Percentiles rank a stretch among this genome's conserved stretches.
Evolutionary conservation across 2,113 vertebrate species (phyloP).

Genomic region (Dasyprocta punctata): DNA sequence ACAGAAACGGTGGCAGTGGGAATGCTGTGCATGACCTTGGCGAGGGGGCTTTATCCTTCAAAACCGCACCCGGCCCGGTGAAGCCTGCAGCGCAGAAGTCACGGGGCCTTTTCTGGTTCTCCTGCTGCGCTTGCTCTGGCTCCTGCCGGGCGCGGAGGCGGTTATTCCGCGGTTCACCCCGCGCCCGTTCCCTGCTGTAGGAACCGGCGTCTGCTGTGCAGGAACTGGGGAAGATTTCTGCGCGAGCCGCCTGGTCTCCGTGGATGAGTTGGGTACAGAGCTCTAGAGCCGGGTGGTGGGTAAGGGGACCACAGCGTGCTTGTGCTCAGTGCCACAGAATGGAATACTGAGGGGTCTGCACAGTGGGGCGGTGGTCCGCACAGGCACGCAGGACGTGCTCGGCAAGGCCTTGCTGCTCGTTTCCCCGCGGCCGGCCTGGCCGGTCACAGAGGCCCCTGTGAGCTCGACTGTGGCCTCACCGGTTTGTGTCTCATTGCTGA

Average conservation of each 20-base stretch:
- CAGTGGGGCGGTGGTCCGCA: background rate
- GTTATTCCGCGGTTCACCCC: background rate
- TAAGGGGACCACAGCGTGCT: no score
- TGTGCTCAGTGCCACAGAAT: background rate
- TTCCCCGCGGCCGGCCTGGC: background rate
- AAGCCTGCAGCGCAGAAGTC: slow-evolving; percentile 41
- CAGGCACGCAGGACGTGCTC: background rate
- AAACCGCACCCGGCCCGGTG: slow-evolving; percentile 61
- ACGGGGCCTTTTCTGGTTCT: background rate
- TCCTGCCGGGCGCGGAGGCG: background rate
- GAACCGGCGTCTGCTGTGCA: background rate
- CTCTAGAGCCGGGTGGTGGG: background rate
- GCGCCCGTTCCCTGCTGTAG: background rate
- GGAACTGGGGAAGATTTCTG: background rate
- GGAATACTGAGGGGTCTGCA: background rate
- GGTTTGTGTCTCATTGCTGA: no score
- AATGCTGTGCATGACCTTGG: slow-evolving; percentile 10
- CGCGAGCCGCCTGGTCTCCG: rapidly evolving
- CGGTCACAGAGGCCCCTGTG: background rate
- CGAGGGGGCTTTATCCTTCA: slow-evolving; percentile 56
- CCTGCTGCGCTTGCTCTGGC: background rate
- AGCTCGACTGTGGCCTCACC: background rate
- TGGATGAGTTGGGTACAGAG: background rate
- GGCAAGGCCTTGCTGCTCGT: background rate
- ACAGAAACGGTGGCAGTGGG: slow-evolving; percentile 46